A percentile compares a stretch with the other conserved stretches of the same genome.
These are phyloP conservation scores for Rhyacophila brunnea DNA, from an alignment of 1,140 invertebrate species.

Conservation along the genomic window DNA sequence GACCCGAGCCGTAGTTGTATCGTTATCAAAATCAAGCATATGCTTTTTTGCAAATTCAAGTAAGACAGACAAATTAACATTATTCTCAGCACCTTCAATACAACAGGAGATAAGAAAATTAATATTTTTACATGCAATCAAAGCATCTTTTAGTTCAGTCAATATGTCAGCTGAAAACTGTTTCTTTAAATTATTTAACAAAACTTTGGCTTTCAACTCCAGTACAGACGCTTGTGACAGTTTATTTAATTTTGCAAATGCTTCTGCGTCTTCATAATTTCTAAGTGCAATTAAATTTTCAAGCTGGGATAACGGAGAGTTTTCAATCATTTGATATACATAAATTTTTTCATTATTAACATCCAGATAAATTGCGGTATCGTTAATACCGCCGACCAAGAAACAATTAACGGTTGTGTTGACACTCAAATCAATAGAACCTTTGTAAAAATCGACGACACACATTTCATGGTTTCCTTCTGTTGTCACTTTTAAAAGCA, in stretches of 20 bases:
- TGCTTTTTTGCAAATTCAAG: conserved; percentile 27
- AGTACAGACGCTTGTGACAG: conserved; percentile 27
- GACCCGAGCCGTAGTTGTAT: conserved; percentile 14
- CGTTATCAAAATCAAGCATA: conserved; percentile 9
- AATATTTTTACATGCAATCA: conserved; percentile 19
- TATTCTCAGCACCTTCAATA: conserved; percentile 22
- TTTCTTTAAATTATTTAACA: conserved; percentile 26
- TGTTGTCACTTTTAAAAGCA: conserved; percentile 9
- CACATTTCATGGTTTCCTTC: conserved; percentile 7
- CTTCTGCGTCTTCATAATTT: conserved; percentile 32
- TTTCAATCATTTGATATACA: conserved; percentile 29
- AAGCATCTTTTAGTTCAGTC: conserved; percentile 26
- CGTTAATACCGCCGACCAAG: conserved; percentile 25
- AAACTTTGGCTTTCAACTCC: conserved; percentile 31
- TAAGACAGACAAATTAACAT: conserved; percentile 19
- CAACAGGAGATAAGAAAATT: conserved; percentile 29
- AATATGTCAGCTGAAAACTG: conserved; percentile 12
- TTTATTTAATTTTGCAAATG: conserved; percentile 26
- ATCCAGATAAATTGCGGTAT: conserved; percentile 25
- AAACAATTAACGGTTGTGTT: conserved; percentile 21
- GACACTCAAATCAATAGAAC: conserved; percentile 13
- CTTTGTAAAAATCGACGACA: conserved; percentile 15
- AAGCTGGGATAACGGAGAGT: conserved; percentile 29
- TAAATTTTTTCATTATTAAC: conserved; percentile 23
- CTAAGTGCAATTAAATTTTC: conserved; percentile 27